Percentiles rank a stretch among this genome's conserved stretches.
Conservation (phyloP, 1,140 invertebrate genomes). For the Magallana ariakensis region DNA sequence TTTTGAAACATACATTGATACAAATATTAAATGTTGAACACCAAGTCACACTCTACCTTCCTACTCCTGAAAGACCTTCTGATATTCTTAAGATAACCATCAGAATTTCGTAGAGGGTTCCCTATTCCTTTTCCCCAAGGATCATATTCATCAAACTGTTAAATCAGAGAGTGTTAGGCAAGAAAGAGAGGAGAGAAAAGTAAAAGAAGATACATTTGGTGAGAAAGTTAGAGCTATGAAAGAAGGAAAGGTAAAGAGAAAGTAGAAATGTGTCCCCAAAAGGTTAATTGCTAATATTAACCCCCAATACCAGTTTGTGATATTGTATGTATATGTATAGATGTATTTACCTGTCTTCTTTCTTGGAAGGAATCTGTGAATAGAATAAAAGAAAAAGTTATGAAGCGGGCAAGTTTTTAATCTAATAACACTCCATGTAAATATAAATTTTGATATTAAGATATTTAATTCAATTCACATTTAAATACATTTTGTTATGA, state of each 20-base stretch:
- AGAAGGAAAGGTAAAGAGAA: neutral
- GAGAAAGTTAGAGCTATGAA: constrained; percentile 2
- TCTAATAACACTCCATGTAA: no score
- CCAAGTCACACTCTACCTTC: constrained; percentile 21
- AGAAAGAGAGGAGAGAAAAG: constrained; percentile 40
- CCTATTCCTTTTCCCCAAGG: constrained; percentile 66
- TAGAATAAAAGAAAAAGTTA: neutral
- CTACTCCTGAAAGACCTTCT: constrained; percentile 32
- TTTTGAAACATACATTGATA: no score
- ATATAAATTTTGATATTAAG: no score
- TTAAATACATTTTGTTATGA: no score
- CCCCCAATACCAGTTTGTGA: neutral
- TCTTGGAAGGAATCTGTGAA: constrained; percentile 52
- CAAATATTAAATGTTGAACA: neutral
- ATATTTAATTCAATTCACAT: no score
- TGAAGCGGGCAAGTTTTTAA: no score
- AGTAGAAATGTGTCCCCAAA: neutral
- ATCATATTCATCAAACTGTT: constrained; percentile 57
- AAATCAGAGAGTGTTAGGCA: constrained; percentile 41
- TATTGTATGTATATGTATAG: no score
- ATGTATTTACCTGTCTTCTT: constrained; percentile 45
- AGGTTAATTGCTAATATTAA: neutral
- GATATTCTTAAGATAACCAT: constrained; percentile 43
- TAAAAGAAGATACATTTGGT: constrained; percentile 19
- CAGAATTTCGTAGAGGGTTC: constrained; percentile 49